These are phyloP conservation scores for Cepaea nemoralis DNA, from an alignment of 1,140 invertebrate species.

Conservation along the genomic window DNA sequence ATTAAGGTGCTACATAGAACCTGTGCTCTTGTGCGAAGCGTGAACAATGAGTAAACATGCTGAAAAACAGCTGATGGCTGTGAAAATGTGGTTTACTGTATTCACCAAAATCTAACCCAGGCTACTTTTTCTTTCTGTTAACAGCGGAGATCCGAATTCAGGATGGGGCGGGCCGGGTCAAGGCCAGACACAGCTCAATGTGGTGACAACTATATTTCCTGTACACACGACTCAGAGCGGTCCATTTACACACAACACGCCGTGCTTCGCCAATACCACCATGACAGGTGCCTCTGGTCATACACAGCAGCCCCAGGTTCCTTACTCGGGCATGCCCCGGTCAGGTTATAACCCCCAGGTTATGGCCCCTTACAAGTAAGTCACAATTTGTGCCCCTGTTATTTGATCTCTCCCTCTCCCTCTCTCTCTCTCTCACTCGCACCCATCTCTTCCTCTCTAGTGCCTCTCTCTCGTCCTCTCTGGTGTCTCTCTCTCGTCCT, in stretches of 20 bases:
- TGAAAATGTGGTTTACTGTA: no score
- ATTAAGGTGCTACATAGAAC: no score
- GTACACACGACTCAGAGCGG: conserved; percentile 76
- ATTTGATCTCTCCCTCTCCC: no score
- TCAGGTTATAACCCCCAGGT: conserved; percentile 58
- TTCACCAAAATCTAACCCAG: no score
- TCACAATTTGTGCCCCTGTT: no score
- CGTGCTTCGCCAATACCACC: conserved; percentile 66
- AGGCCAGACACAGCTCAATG: conserved; percentile 72
- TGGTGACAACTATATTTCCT: conserved; percentile 79
- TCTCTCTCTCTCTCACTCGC: no score
- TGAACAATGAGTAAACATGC: no score
- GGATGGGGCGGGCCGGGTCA: conserved; percentile 61
- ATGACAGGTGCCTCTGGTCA: conserved; percentile 63
- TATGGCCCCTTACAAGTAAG: conserved; percentile 50
- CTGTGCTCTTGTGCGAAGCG: no score
- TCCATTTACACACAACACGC: conserved; percentile 70
- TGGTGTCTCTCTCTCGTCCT: no score
- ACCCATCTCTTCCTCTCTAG: no score
- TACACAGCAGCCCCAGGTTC: conserved; percentile 61
- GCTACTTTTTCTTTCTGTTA: neutral
- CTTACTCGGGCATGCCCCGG: conserved; percentile 61
- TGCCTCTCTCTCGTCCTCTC: no score
- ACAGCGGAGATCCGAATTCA: conserved; percentile 64
- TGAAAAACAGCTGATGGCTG: no score